Conservation (phyloP, 1,140 invertebrate species). For the Zaprionus vittiger region DNA sequence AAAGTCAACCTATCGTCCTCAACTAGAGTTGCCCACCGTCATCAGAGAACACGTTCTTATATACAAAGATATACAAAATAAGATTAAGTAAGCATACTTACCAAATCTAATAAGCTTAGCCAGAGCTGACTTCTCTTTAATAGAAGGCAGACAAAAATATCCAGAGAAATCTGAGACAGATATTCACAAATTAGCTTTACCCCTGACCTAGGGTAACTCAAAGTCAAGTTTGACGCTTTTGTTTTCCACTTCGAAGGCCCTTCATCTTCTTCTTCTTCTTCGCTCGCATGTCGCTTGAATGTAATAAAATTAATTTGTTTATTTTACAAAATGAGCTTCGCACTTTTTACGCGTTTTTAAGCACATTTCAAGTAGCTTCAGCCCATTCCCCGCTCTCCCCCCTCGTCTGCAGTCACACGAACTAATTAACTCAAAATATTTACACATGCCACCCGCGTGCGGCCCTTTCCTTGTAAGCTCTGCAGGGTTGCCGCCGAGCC, state of each 20-base stretch:
- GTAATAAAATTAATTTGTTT: slow-evolving; percentile 75
- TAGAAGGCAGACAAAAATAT: background rate
- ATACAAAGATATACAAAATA: background rate
- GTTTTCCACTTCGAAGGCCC: background rate
- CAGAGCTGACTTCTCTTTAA: background rate
- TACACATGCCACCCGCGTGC: slow-evolving; percentile 54
- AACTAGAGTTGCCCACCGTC: too few species aligned
- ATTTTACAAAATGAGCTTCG: slow-evolving; percentile 73
- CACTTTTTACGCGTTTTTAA: slow-evolving; percentile 70
- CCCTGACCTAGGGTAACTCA: slow-evolving; percentile 3
- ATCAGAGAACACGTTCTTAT: too few species aligned
- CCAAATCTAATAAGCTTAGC: background rate
- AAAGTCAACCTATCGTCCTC: too few species aligned
- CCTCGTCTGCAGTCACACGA: slow-evolving; percentile 33
- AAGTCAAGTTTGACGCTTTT: background rate
- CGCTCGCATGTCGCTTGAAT: slow-evolving; percentile 45
- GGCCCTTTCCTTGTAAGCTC: background rate
- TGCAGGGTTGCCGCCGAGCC: background rate
- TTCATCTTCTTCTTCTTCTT: background rate
- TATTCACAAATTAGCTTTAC: background rate
- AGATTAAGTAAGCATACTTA: background rate
- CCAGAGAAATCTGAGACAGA: background rate
- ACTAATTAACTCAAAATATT: slow-evolving; percentile 78
- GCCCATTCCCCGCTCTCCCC: background rate
- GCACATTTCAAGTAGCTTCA: slow-evolving; percentile 54